phyloP scores from a whole-genome alignment of 2,113 vertebrate genomes.

The Gracilinanus agilis region DNA sequence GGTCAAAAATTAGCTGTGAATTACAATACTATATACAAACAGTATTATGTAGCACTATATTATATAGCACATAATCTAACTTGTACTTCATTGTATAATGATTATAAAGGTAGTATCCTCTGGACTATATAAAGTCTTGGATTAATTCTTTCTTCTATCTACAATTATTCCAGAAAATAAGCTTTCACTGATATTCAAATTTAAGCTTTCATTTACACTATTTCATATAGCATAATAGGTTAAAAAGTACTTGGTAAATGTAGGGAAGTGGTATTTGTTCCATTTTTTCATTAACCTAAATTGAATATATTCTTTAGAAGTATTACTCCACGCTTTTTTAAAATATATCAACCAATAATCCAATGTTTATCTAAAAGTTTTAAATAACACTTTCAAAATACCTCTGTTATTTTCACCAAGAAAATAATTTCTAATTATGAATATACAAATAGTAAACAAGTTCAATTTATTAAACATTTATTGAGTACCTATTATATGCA shows the following conservation, averaged over 20 bases:
- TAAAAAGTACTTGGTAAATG: conserved; percentile 7
- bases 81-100: conserved; percentile 14
- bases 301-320: conserved; percentile 23
- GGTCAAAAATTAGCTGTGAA: conserved; percentile 23
- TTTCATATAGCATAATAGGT: not conserved
- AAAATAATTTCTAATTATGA: not conserved
- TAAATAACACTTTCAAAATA: conserved; percentile 39
- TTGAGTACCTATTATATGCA: too few relatives aligned
- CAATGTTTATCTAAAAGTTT: conserved; percentile 26
- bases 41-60: not conserved
- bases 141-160: not conserved
- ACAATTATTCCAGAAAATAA: conserved; percentile 40
- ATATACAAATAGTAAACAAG: not conserved
- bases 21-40: not conserved
- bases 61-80: conserved; percentile 16
- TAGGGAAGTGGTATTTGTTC: conserved; percentile 28
- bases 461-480: not conserved
- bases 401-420: not conserved
- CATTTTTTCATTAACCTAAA: conserved; percentile 37
- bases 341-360: not conserved
- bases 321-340: conserved; percentile 21
- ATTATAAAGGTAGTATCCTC: conserved; percentile 11
- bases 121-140: not conserved
- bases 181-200: conserved; percentile 17
- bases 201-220: conserved; percentile 26